These are phyloP conservation scores for Caenorhabditis inopinata DNA, from an alignment of 1,140 invertebrate genomes.

Conservation along the genomic window DNA sequence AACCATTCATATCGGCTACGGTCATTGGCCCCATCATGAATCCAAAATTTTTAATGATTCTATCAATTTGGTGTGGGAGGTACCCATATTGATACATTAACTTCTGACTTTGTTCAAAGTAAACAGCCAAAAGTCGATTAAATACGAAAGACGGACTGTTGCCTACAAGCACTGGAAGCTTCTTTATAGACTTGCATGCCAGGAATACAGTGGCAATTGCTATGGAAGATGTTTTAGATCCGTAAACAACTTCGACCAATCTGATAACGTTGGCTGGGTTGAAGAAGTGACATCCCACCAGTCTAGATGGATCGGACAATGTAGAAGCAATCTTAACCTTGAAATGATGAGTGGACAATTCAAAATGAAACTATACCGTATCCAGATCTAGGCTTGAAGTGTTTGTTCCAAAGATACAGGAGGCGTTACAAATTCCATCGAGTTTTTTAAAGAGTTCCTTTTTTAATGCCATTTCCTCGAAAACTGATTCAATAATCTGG, in stretches of 20 bases:
- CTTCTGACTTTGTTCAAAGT: conserved; percentile 51
- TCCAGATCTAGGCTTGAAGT: conserved; percentile 67
- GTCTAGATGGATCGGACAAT: conserved; percentile 59
- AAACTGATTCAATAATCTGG: conserved; percentile 68
- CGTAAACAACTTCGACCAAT: conserved; percentile 63
- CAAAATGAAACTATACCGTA: conserved; percentile 49
- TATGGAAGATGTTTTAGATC: conserved; percentile 62
- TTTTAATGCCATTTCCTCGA: conserved; percentile 67
- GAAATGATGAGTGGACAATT: neutral
- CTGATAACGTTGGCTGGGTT: conserved; percentile 67
- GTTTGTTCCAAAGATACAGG: conserved; percentile 66
- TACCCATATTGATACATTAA: conserved; percentile 65
- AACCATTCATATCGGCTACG: conserved; percentile 64
- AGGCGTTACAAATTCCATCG: conserved; percentile 65
- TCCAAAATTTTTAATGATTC: conserved; percentile 65
- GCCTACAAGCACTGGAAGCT: conserved; percentile 67
- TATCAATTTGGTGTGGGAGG: conserved; percentile 63
- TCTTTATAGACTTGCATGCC: conserved; percentile 65
- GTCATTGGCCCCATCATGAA: conserved; percentile 66
- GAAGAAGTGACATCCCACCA: conserved; percentile 68
- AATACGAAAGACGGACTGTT: conserved; percentile 67
- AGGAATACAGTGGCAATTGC: conserved; percentile 67
- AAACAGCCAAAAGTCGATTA: conserved; percentile 64
- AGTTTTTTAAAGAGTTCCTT: conserved; percentile 66
- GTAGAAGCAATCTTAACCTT: conserved; percentile 62